Conservation (phyloP, 92 coral and sea anemone species). For the Heliopora coerulea region DNA sequence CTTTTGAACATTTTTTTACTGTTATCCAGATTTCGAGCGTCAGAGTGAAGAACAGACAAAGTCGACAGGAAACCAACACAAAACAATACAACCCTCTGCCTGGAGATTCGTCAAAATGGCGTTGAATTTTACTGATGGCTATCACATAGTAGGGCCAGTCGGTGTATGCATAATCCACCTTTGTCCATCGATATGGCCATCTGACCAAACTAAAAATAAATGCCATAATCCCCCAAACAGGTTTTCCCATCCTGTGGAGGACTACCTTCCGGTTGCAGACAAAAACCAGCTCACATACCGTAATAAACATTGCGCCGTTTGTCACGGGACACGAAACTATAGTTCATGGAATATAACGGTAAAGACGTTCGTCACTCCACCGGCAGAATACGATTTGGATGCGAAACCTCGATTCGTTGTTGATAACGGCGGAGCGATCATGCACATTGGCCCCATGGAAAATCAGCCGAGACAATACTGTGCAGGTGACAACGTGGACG, state of each 20-base stretch:
- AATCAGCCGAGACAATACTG: neutral
- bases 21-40: constrained; percentile 7
- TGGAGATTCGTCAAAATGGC: constrained; percentile 1
- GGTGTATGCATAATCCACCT: constrained; percentile 19
- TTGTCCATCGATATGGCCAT: neutral
- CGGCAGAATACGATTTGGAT: neutral
- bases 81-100: too few relatives aligned
- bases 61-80: neutral
- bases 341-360: neutral
- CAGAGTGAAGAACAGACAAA: constrained; percentile 3
- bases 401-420: neutral
- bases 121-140: neutral
- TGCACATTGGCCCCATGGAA: neutral
- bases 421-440: neutral
- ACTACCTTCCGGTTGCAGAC: constrained; percentile 11
- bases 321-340: constrained; percentile 7
- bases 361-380: neutral
- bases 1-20: constrained; percentile 4
- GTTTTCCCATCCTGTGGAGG: constrained; percentile 21
- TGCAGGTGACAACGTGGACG: neutral
- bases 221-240: constrained; percentile 5
- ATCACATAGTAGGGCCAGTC: neutral
- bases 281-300: neutral
- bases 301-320: constrained; percentile 20
- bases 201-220: neutral